A percentile compares a stretch with the other conserved stretches of the same genome.
These are phyloP conservation scores for Clupea harengus DNA, from an alignment of 2,113 vertebrate genomes.

Conservation along the genomic window DNA sequence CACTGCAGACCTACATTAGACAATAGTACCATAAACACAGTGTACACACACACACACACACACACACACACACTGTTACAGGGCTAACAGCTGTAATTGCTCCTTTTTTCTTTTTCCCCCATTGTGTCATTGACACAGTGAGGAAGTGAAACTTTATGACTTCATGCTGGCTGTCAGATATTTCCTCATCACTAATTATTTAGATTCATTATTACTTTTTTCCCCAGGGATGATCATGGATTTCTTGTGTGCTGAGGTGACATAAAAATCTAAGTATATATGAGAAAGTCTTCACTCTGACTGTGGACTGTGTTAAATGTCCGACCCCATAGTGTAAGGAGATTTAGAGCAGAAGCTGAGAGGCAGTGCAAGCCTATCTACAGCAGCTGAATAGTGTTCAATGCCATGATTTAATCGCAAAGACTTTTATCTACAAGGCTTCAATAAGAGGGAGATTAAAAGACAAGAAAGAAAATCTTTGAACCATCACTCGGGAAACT, in stretches of 20 bases:
- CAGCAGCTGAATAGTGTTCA: conserved; percentile 34
- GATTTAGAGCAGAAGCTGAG: not conserved
- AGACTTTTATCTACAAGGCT: conserved; percentile 25
- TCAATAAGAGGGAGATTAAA: conserved; percentile 30
- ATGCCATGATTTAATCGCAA: conserved; percentile 28
- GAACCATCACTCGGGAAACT: not conserved
- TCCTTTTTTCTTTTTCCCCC: not conserved
- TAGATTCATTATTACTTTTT: not conserved
- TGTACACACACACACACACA: not conserved
- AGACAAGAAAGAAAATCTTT: conserved; percentile 37
- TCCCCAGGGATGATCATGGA: not conserved
- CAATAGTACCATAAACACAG: not conserved
- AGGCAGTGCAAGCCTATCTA: conserved; percentile 20
- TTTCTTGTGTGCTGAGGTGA: not conserved
- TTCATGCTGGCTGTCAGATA: not conserved
- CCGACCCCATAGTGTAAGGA: not conserved
- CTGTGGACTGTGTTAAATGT: not conserved
- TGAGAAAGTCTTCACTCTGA: not conserved
- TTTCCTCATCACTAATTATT: not conserved
- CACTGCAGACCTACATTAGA: not conserved
- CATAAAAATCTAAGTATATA: not conserved
- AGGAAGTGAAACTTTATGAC: not conserved
- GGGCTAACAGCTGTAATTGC: not conserved
- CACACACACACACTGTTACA: not conserved
- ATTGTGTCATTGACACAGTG: not conserved